Base-by-base conservation (phyloP, 2,113 vertebrate genomes). In the Lampris incognitus region DNA sequence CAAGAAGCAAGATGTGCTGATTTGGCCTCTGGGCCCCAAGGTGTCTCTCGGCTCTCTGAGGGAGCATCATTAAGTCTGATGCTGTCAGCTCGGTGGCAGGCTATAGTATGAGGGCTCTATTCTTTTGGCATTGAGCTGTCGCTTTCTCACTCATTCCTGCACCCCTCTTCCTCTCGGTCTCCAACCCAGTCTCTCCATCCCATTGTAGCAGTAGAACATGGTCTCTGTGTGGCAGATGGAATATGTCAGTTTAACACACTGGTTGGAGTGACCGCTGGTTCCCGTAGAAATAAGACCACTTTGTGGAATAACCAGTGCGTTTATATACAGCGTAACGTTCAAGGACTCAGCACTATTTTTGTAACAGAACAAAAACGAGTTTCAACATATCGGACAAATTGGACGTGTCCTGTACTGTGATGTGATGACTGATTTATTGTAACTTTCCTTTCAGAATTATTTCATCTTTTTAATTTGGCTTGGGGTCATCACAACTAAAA, bases 21-120 rank as follows among this genome's bases (percentile, higher is more conserved):
- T 82, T 83, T 86, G 82, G 81, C 77, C 84, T 71, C 49, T 37
- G 75, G 71, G 87, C 87, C 81, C 75, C 6, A 49, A 88, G 87
- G 89, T 79, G 75, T 82, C 81, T 87, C 70, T 74, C 82, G 85
- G 82, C 84, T 85, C 76, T 84, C 73, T 76, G 79, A 86, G 75
- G 86, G 88, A 90, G 85, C 89, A 90, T 91, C 85, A 89, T 91
- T 89, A 90, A 87, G 86, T 87, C 70, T 92, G 89, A 91, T 88
- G 85, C 90, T 89, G 92, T 93, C 93, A 94, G 86, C 74, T 88
- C 72, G 51, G 81, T 89, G 76, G 89, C 83, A 88, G 74, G 78
- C 81, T 84, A 66, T 74, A 85, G 86, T 79, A 69, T 82, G 79
- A 81, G 80, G 62, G 79, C 87, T 88, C 79, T 86, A 84, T 90